Conservation (phyloP, 2,888 invertebrate species). For the Eupithecia subfuscata region DNA sequence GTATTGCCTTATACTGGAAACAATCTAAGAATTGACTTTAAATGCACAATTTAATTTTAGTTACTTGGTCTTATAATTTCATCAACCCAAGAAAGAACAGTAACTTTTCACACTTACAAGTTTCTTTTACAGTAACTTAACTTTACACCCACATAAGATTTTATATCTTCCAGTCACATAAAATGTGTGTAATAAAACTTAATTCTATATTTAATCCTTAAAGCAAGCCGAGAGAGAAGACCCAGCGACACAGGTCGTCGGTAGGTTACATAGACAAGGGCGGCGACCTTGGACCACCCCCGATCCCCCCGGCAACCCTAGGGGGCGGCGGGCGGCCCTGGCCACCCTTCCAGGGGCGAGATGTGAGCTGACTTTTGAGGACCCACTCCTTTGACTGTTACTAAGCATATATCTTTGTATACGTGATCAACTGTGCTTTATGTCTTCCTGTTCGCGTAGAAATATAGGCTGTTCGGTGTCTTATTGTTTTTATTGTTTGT, state of each 20-base stretch:
- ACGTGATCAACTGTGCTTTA: slow-evolving; percentile 37
- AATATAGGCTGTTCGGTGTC: slow-evolving; percentile 30
- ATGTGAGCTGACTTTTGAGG: slow-evolving; percentile 76
- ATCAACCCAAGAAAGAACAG: not conserved
- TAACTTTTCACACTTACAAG: not conserved
- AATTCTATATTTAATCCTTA: slow-evolving; percentile 69
- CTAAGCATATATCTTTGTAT: slow-evolving; percentile 48
- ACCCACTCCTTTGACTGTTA: slow-evolving; percentile 65
- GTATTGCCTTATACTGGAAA: not conserved
- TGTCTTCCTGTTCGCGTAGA: slow-evolving; percentile 29
- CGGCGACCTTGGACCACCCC: slow-evolving; percentile 74
- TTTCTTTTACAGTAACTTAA: not conserved
- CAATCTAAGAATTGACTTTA: no score
- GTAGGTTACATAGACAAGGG: slow-evolving; percentile 76
- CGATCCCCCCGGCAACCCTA: slow-evolving; percentile 44
- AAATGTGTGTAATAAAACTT: slow-evolving; percentile 40
- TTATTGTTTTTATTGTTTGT: slow-evolving; percentile 46
- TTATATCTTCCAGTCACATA: slow-evolving; percentile 34
- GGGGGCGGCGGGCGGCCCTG: slow-evolving; percentile 9
- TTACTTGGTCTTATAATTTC: not conserved
- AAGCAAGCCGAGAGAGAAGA: slow-evolving; percentile 54
- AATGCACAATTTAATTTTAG: not conserved
- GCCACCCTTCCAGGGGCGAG: slow-evolving; percentile 53
- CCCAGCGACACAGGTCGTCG: slow-evolving; percentile 73
- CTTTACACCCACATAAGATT: slow-evolving; percentile 7